Evolutionary conservation across 2,113 vertebrate genomes (phyloP).

Genomic region (Festucalex cinctus): DNA sequence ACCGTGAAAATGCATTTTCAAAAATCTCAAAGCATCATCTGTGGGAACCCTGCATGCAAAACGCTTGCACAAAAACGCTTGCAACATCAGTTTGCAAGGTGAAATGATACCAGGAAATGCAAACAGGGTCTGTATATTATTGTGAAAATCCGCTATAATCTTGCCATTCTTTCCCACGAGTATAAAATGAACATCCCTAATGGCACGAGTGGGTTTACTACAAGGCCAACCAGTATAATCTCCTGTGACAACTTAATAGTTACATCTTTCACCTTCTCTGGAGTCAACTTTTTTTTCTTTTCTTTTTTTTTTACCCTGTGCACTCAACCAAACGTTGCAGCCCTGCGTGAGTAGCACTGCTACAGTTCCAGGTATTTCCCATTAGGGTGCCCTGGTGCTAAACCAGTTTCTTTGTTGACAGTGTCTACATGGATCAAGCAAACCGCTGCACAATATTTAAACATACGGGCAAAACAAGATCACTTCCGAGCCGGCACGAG

Average conservation of each 20-base stretch:
- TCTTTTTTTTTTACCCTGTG: background rate
- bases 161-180: background rate
- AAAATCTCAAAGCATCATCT: background rate
- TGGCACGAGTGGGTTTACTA: background rate
- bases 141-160: background rate
- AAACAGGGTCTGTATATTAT: background rate
- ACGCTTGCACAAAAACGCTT: background rate
- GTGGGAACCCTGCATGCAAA: background rate
- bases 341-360: background rate
- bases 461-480: constrained; percentile 37
- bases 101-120: constrained; percentile 1
- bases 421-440: constrained; percentile 54
- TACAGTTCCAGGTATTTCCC: constrained; percentile 32
- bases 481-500: constrained; percentile 33
- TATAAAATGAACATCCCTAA: background rate
- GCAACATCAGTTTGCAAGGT: constrained; percentile 2
- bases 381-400: constrained; percentile 24
- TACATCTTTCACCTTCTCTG: background rate
- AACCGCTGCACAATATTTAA: constrained; percentile 16
- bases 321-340: background rate
- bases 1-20: background rate
- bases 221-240: background rate
- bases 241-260: background rate
- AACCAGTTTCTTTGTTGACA: constrained; percentile 52
- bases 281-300: background rate